phyloP scores from a whole-genome alignment of 1,140 invertebrate genomes.

The Acyrthosiphon pisum region DNA sequence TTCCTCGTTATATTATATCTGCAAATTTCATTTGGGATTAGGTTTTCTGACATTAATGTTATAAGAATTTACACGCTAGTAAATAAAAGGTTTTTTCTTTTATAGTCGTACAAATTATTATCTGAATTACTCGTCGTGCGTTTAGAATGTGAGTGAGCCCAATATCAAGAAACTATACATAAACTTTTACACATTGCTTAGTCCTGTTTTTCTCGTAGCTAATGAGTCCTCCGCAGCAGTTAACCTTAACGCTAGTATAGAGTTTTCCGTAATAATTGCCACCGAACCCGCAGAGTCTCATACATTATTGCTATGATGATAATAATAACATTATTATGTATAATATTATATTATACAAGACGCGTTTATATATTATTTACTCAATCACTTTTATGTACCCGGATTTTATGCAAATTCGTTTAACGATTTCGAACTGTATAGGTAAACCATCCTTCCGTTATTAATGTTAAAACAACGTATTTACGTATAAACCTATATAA shows the following conservation, averaged over 20 bases:
- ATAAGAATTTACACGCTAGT: neutral
- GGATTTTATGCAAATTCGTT: conserved; percentile 11
- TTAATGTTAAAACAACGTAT: neutral
- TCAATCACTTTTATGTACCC: neutral
- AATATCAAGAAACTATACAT: neutral
- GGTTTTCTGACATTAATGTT: neutral
- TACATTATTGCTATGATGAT: neutral
- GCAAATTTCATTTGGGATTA: neutral
- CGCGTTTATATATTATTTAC: neutral
- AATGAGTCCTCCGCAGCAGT: neutral
- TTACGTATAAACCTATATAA: neutral
- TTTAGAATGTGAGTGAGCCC: neutral
- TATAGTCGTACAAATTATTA: neutral
- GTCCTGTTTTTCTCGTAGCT: neutral
- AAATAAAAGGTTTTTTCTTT: conserved; percentile 12
- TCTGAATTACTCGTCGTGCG: neutral
- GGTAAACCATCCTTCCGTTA: neutral
- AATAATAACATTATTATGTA: neutral
- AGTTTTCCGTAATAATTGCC: neutral
- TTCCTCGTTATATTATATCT: neutral
- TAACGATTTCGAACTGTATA: neutral
- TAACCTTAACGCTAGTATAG: neutral
- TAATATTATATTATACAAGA: neutral
- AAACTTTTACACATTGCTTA: conserved; percentile 4
- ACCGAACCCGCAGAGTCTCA: neutral